A percentile compares a stretch with the other conserved stretches of the same genome.
Conservation (phyloP, 2,113 vertebrate species). For the Cottus gobio region DNA sequence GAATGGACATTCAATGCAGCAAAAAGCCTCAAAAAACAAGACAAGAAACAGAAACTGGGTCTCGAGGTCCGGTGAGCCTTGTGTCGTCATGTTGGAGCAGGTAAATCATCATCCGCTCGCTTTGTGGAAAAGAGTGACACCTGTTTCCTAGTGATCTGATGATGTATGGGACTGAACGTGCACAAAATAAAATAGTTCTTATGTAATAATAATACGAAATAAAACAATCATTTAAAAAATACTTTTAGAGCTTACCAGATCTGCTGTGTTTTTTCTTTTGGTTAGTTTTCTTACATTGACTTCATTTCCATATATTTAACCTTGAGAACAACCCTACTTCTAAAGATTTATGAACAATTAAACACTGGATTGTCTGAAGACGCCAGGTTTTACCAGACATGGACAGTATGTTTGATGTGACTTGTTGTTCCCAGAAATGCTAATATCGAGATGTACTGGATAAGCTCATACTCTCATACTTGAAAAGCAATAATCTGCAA, state of each 20-base stretch:
- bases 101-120: slow-evolving; percentile 20
- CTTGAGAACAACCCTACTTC: neutral
- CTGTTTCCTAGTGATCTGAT: neutral
- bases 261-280: neutral
- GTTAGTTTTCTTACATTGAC: neutral
- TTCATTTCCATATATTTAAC: neutral
- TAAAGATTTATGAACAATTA: neutral
- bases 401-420: neutral
- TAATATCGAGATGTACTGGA: neutral
- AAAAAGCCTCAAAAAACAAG: slow-evolving; percentile 21
- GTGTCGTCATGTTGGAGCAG: slow-evolving; percentile 4
- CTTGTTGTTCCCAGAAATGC: neutral
- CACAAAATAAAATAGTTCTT: no score
- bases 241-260: neutral
- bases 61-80: neutral
- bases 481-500: no score
- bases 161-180: neutral
- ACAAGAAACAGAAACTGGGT: slow-evolving; percentile 13
- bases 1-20: slow-evolving; percentile 60
- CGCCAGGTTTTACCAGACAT: neutral
- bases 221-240: neutral
- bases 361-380: neutral
- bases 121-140: neutral
- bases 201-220: neutral
- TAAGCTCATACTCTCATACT: no score